Evolutionary conservation across 2,888 invertebrate genomes (phyloP).

Genomic region (Xestia xanthographa): DNA sequence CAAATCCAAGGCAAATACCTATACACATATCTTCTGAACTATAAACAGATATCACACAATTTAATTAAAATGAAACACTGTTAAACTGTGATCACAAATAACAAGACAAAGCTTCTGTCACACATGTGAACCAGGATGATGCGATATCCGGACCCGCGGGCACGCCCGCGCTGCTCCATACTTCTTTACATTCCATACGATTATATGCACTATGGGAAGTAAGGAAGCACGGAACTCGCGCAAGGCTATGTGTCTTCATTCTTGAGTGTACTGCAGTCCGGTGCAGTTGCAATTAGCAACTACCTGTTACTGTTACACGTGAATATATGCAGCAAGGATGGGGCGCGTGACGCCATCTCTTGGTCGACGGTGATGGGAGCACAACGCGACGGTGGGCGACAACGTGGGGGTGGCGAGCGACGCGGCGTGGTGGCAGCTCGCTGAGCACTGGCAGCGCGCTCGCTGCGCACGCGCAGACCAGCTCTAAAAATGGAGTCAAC

Average conservation of each 20-base stretch:
- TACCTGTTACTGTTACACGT: conserved; percentile 66
- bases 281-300: conserved; percentile 64
- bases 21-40: conserved; percentile 53
- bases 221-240: conserved; percentile 98
- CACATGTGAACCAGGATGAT: conserved; percentile 75
- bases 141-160: conserved; percentile 77
- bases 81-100: conserved; percentile 71
- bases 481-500: conserved; percentile 90
- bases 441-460: conserved; percentile 86
- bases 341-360: conserved; percentile 76
- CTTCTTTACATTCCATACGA: conserved; percentile 99
- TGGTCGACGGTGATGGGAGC: conserved; percentile 71
- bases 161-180: conserved; percentile 94
- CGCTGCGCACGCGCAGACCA: conserved; percentile 90
- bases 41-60: conserved; percentile 65
- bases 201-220: conserved; percentile 97
- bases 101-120: conserved; percentile 72
- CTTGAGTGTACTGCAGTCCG: conserved; percentile 72
- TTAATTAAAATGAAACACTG: conserved; percentile 69
- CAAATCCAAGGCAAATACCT: conserved; percentile 56
- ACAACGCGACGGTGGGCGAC: conserved; percentile 69
- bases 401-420: conserved; percentile 84
- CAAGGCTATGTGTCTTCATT: conserved; percentile 87
- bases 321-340: conserved; percentile 50
- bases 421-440: conserved; percentile 88